Evolutionary conservation across 2,888 invertebrate genomes (phyloP).

Genomic region (Eudasyphora cyanicolor): DNA sequence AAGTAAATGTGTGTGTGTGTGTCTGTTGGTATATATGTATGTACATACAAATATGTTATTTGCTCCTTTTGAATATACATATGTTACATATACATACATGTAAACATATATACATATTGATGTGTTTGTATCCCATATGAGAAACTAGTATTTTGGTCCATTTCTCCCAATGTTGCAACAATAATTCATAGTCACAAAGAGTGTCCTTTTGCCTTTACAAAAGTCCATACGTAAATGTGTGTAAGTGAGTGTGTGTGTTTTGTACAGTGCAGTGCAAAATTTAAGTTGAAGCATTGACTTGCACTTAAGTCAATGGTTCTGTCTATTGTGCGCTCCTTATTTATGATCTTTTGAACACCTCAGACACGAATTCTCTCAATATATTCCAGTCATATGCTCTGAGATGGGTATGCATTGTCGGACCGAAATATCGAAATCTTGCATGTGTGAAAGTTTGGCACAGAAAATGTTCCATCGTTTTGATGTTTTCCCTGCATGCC

Average conservation of each 20-base stretch:
- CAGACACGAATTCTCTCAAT: too few species aligned
- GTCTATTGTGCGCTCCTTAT: too few species aligned
- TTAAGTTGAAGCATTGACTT: too few species aligned
- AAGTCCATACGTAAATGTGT: neutral
- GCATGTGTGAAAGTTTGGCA: too few species aligned
- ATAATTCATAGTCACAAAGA: slow-evolving; percentile 54
- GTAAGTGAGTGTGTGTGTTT: neutral
- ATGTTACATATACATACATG: neutral
- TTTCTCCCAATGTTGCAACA: slow-evolving; percentile 27
- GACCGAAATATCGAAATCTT: too few species aligned
- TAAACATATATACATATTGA: neutral
- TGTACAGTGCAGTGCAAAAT: neutral
- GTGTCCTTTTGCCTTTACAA: slow-evolving; percentile 40
- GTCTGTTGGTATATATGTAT: neutral
- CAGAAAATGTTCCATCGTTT: too few species aligned
- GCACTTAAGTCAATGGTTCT: too few species aligned
- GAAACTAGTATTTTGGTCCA: slow-evolving; percentile 25
- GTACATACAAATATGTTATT: neutral
- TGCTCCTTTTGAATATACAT: slow-evolving; percentile 4
- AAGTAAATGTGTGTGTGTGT: neutral
- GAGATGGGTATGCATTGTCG: too few species aligned
- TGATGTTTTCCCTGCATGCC: too few species aligned
- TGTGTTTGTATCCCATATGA: neutral
- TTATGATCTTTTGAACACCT: too few species aligned
- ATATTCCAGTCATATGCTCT: too few species aligned